Base-by-base conservation (phyloP, 2,888 invertebrate genomes). In the Blastobasis lacticolella region DNA sequence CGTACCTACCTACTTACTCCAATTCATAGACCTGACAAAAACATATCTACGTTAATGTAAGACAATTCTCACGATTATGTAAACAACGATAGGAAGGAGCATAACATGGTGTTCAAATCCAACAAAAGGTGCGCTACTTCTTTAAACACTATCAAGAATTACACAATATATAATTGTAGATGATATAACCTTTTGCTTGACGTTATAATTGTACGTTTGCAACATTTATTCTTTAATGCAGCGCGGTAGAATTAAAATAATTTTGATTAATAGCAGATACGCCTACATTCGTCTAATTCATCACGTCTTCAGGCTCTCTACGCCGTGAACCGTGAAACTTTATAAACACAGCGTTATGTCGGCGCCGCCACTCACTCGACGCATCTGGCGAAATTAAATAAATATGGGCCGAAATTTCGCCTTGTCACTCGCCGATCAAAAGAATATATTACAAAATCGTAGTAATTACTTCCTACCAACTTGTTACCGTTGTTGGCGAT, bases 41-140 rank as follows among this genome's bases (percentile, higher is more conserved):
- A 52, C 50, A 59, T 49, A 60, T 60, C 57, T 53, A 58, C 66
- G 60, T 54, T 59, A 69, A 64, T 61, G 59, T 61, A 63, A 64
- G 60, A 59, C 60, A 59, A 67, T 64, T 68, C 67, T 67, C 70
- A 66, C 63, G 67, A 65, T 78, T 80, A 72, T 72, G 71, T 73
- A 80, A 80, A 69, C 63, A 5, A 7, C 43, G 43, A 36, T 9
- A 46, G 57, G 59, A 64, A 23, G 70, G 71, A 69, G 65, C 69
- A 72, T 73, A 69, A 73, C 65, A 66, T 67, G 63, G 63, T 65
- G 67, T 73, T 71, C 67, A 68, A 69, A 71, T 69, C 63, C 63
- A 69, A 79, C 76, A 78, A 82, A 81, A 78, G 76, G 74, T 68
- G 76, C 67, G 68, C 74, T 71, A 78, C 75, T 75, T 77, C 69